These are phyloP conservation scores for Phyllotreta striolata DNA, from an alignment of 2,888 invertebrate genomes.

Conservation along the genomic window DNA sequence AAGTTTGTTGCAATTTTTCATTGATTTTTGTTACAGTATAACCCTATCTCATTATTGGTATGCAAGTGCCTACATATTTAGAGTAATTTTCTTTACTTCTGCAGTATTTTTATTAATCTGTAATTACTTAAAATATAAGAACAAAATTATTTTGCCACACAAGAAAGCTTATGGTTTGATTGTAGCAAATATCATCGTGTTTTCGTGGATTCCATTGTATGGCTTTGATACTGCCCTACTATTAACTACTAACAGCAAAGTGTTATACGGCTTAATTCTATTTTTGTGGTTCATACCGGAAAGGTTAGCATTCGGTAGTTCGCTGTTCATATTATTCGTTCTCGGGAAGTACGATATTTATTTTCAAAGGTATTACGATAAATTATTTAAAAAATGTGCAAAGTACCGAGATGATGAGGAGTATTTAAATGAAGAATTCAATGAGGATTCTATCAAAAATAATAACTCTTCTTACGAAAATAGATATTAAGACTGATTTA, in stretches of 20 bases:
- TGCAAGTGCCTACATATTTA: neutral
- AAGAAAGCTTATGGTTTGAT: conserved; percentile 22
- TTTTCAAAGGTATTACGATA: conserved; percentile 36
- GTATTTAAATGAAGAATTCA: conserved; percentile 30
- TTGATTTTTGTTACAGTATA: no score
- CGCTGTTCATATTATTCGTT: conserved; percentile 34
- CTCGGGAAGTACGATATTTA: conserved; percentile 38
- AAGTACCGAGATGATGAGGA: conserved; percentile 28
- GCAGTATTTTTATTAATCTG: neutral
- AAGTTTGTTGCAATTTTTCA: conserved; percentile 10
- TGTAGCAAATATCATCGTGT: conserved; percentile 33
- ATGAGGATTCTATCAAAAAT: neutral
- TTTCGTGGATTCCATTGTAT: conserved; percentile 39
- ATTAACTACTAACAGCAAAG: conserved; percentile 12
- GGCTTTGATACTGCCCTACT: conserved; percentile 31
- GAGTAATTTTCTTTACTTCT: conserved; percentile 1
- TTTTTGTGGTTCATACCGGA: conserved; percentile 33
- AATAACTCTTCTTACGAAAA: neutral
- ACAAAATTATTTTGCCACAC: neutral
- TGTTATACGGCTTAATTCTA: conserved; percentile 12
- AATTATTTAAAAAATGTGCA: conserved; percentile 31
- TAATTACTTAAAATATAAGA: conserved; percentile 25
- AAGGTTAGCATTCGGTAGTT: conserved; percentile 33
- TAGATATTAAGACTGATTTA: no score
- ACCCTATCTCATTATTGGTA: neutral